phyloP scores from a whole-genome alignment of 2,797 vertebrate species.

The Philypnodon macrostomus region DNA sequence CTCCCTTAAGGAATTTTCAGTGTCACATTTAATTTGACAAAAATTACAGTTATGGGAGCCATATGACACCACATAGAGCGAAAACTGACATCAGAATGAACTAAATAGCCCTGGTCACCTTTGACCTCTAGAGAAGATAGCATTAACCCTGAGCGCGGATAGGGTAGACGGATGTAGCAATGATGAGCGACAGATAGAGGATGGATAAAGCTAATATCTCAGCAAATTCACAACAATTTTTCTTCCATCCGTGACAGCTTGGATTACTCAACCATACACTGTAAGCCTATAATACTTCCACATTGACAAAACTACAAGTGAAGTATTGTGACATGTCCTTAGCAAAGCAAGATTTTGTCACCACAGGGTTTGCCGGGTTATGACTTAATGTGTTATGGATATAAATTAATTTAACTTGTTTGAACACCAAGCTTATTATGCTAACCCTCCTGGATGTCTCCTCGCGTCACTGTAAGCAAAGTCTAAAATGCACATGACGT shows the following conservation, averaged over 20 bases:
- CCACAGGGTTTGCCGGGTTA: slow-evolving; percentile 28
- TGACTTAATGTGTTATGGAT: slow-evolving; percentile 37
- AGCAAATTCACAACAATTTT: slow-evolving; percentile 47
- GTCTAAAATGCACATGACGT: slow-evolving; percentile 36
- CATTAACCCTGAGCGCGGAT: slow-evolving; percentile 41
- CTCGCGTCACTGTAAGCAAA: slow-evolving; percentile 13
- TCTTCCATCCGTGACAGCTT: slow-evolving; percentile 50
- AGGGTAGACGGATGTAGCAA: slow-evolving; percentile 32
- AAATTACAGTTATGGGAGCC: slow-evolving; percentile 7
- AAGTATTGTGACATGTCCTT: slow-evolving; percentile 31
- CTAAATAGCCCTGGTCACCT: slow-evolving; percentile 21
- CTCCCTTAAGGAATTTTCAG: slow-evolving; percentile 31
- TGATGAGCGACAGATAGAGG: slow-evolving; percentile 42
- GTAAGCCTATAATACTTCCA: slow-evolving; percentile 48
- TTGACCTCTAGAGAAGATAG: slow-evolving; percentile 27
- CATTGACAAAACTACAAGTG: slow-evolving; percentile 44
- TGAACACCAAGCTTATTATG: slow-evolving; percentile 31
- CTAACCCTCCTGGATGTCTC: slow-evolving; percentile 31
- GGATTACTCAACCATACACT: slow-evolving; percentile 53
- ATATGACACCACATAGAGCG: slow-evolving; percentile 10
- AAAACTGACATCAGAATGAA: slow-evolving; percentile 27
- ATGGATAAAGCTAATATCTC: slow-evolving; percentile 58
- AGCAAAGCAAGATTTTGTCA: slow-evolving; percentile 30
- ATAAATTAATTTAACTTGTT: slow-evolving; percentile 49
- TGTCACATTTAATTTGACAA: slow-evolving; percentile 9